Conservation (phyloP, 2,888 invertebrate species). For the Amphiduros pacificus region DNA sequence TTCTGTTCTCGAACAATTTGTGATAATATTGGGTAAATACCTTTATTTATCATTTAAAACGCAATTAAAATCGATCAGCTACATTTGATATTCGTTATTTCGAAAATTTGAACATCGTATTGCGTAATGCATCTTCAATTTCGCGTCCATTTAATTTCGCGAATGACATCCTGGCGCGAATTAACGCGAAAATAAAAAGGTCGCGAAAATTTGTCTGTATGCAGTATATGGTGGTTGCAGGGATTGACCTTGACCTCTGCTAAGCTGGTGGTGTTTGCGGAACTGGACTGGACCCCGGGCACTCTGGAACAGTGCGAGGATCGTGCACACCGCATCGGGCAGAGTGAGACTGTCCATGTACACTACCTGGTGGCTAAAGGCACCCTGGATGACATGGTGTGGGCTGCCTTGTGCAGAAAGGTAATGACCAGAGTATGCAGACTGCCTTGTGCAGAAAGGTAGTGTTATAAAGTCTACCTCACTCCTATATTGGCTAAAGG, state of each 20-base stretch:
- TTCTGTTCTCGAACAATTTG: too few species aligned
- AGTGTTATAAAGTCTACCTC: conserved; percentile 45
- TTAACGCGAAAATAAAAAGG: too few species aligned
- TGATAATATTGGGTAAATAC: too few species aligned
- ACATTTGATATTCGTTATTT: too few species aligned
- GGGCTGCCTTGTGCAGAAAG: conserved; percentile 52
- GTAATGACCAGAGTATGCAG: conserved; percentile 31
- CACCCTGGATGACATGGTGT: conserved; percentile 57
- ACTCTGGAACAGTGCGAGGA: conserved; percentile 57
- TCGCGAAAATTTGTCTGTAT: too few species aligned
- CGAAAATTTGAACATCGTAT: too few species aligned
- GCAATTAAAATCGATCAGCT: too few species aligned
- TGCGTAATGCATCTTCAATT: too few species aligned
- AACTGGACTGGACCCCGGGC: conserved; percentile 59
- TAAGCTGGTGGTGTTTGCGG: conserved; percentile 55
- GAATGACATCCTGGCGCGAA: too few species aligned
- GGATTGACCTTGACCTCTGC: conserved; percentile 56
- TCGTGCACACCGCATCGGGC: conserved; percentile 56
- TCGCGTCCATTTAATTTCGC: too few species aligned
- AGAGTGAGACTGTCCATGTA: conserved; percentile 46
- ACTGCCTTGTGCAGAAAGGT: conserved; percentile 51
- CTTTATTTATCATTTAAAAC: too few species aligned
- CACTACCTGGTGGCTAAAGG: conserved; percentile 56
- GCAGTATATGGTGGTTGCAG: too few species aligned
- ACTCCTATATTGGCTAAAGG: conserved; percentile 55